These are phyloP conservation scores for Mus spretus DNA, from an alignment of 2,797 vertebrate genomes.

Conservation along the genomic window DNA sequence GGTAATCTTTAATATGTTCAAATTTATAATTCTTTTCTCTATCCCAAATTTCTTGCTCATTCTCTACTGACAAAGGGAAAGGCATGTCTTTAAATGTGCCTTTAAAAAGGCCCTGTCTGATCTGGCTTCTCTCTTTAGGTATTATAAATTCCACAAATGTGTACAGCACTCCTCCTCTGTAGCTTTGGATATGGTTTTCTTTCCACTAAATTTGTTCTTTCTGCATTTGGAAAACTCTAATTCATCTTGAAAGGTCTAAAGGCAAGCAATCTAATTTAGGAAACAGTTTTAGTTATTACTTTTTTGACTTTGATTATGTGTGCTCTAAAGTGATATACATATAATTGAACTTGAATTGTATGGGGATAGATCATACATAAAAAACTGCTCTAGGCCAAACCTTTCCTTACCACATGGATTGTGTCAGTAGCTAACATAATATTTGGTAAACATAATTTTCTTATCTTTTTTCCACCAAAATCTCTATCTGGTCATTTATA, in stretches of 20 bases:
- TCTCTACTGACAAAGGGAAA: constrained; percentile 1
- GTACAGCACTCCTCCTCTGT: background rate
- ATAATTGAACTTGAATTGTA: background rate
- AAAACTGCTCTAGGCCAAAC: background rate
- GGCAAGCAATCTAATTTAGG: background rate
- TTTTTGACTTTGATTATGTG: background rate
- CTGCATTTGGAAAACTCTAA: background rate
- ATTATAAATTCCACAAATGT: background rate
- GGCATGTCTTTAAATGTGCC: background rate
- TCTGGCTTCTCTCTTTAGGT: background rate
- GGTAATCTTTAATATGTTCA: background rate
- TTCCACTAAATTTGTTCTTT: constrained; percentile 4
- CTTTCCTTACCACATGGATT: background rate
- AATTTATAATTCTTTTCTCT: background rate
- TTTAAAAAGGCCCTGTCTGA: background rate
- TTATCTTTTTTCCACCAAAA: constrained; percentile 11
- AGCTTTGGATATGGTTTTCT: background rate
- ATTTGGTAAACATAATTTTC: background rate
- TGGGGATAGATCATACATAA: background rate
- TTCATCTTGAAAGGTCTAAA: constrained; percentile 23
- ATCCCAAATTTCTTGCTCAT: background rate
- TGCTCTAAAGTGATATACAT: background rate
- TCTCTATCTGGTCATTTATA: constrained; percentile 14
- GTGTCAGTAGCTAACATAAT: background rate
- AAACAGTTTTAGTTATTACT: constrained; percentile 4